Evolutionary conservation across 2,888 invertebrate genomes (phyloP), one percentile per base, ranked within the genome.

Genomic region (Eurois occulta): DNA sequence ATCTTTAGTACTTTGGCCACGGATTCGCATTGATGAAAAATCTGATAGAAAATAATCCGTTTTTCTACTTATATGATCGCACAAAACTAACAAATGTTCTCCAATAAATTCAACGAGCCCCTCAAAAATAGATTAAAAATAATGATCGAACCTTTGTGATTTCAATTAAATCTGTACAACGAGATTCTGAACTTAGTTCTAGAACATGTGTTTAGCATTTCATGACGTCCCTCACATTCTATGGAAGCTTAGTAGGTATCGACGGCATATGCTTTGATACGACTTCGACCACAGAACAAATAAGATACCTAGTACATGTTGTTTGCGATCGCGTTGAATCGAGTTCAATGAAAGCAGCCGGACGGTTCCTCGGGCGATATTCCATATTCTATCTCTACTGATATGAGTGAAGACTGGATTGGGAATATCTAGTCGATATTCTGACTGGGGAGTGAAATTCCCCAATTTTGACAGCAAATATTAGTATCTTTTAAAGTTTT

Each of bases 311-410:
- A 38, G 2, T 41, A 38, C 69, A 43, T 52, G 28, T 46, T 76
- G 60, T 82, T 70, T 82, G 66, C 38, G 16, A 28, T 43, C 38
- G n/a, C 6, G 38, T 82, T 62, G 77, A 35, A 4, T 77, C 10
- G 21, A 46, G 13, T 46, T 55, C 83, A 70, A 71, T 83, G 38
- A 60, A 71, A 77, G 32, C 69, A 38, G 21, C 13, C 32, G 11
- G 66, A 10, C 18, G 43, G 43, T 16, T 11, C 7, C 48, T 46
- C 32, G 0, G 18, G 66, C 48, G 38, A 77, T 77, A 66, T 76
- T 60, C 24, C 28, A 48, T 65, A 52, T 78, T 81, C 38, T 38
- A 28, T 66, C n/a, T 80, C 46, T 41, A 21, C 18, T 1, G 8
- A 28, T 60, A 62, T 60, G 77, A 43, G 18, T 58, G n/a, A 58